Evolutionary conservation across 2,888 invertebrate species (phyloP), one percentile per base, ranked within the genome.

Genomic region (Loripinus fragilis): DNA sequence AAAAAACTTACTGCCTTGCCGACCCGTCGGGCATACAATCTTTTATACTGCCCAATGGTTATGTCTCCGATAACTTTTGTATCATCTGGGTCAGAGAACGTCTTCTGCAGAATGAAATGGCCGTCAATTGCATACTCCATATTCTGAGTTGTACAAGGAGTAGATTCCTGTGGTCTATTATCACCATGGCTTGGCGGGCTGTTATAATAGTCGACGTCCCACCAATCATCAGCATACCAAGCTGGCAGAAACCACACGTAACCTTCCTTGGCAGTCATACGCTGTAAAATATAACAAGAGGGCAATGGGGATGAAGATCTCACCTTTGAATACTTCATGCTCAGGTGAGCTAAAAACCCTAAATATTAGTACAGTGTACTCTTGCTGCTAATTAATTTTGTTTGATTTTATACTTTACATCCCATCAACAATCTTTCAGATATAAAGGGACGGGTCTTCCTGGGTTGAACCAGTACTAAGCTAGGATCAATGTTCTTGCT

Each of bases 161-260:
- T 94, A 30, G 88, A 92, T 85, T 95, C 95, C 60, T 94, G 87
- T 0, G 86, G 89, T 87, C 81, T 69, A 60, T 82, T 73, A 69
- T 89, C 78, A 8, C 81, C 85, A 15, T 74, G 79, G 71, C 76
- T 79, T 38, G 88, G 86, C 17, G 75, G 81, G 23, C 85, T 85
- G 83, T 94, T 93, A 81, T 91, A 90, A 71, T 91, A 92, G 80
- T 95, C 95, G 0, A 95, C 95, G 85, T 95, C 94, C 90, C 95
- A 95, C 96, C 96, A 96, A 81, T 95, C 87, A 7, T 82, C 76
- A 0, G 91, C 81, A 73, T 91, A 92, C 96, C 97, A 96, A 45
- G 95, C 95, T 0, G 98, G 97, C 75, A 98, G 94, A 91, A 98
- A 97, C 98, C 98, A 98, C 1, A 97, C 96, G 93, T 96, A 97